These are phyloP conservation scores for Nomada hirtipes DNA, from an alignment of 2,888 invertebrate species.

Conservation along the genomic window DNA sequence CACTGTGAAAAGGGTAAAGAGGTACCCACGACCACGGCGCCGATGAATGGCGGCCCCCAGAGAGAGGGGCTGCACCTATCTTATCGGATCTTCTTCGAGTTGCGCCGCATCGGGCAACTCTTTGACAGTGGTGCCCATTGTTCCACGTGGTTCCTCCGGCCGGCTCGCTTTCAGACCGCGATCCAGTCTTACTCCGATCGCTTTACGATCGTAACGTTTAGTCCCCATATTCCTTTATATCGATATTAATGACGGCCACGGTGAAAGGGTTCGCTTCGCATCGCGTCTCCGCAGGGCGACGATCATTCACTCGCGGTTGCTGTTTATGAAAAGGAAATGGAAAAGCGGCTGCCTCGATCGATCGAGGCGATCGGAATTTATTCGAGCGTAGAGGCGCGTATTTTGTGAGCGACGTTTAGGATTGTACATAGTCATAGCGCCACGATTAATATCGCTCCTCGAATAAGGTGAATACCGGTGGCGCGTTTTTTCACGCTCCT, in stretches of 20 bases:
- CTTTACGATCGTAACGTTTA: conserved; percentile 36
- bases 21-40: conserved; percentile 72
- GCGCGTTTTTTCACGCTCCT: too few species aligned
- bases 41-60: conserved; percentile 76
- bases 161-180: conserved; percentile 45
- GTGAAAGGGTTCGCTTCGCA: background rate
- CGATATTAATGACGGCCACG: conserved; percentile 19
- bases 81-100: conserved; percentile 79
- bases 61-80: conserved; percentile 71
- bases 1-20: conserved; percentile 78
- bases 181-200: conserved; percentile 32
- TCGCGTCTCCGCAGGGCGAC: background rate
- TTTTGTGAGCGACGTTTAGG: too few species aligned
- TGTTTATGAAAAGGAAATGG: too few species aligned
- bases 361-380: too few species aligned
- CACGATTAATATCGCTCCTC: too few species aligned
- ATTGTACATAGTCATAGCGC: too few species aligned
- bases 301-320: too few species aligned
- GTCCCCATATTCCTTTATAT: conserved; percentile 18
- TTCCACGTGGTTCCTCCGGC: conserved; percentile 65
- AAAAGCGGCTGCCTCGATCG: too few species aligned
- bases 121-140: conserved; percentile 79
- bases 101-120: conserved; percentile 71
- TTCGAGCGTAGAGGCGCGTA: too few species aligned
- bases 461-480: too few species aligned